Conservation (phyloP, 2,797 vertebrate genomes). For the Streptopelia turtur region DNA sequence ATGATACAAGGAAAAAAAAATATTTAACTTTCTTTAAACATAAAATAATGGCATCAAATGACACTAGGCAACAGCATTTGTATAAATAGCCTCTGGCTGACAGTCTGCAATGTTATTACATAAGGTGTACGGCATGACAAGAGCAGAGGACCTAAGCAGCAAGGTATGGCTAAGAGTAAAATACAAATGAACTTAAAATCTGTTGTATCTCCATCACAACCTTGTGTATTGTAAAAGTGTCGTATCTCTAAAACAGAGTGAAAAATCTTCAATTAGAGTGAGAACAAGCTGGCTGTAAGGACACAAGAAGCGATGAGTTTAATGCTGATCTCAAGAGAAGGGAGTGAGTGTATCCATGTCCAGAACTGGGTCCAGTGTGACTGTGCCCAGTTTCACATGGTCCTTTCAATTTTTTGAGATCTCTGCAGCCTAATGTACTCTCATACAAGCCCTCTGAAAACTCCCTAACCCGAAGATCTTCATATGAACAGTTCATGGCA, state of each 20-base stretch:
- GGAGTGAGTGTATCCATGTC: fast-evolving
- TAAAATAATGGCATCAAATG: neutral
- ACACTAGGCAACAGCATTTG: neutral
- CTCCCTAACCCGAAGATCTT: neutral
- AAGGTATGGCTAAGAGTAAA: neutral
- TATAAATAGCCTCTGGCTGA: neutral
- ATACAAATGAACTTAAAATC: neutral
- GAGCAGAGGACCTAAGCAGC: neutral
- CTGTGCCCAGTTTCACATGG: neutral
- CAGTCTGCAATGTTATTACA: no score
- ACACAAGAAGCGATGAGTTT: fast-evolving
- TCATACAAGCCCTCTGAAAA: neutral
- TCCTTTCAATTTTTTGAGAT: neutral
- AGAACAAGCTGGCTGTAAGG: no score
- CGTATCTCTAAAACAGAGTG: neutral
- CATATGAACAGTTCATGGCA: no score
- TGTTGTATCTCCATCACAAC: neutral
- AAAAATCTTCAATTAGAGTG: no score
- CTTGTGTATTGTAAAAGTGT: fast-evolving
- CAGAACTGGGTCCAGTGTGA: no score
- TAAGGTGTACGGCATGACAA: fast-evolving
- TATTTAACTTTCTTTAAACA: neutral
- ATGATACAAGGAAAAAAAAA: neutral
- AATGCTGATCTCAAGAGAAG: neutral
- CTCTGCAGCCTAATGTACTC: neutral